These are phyloP conservation scores for Dorcus hopei DNA, from an alignment of 2,888 invertebrate species.

Conservation along the genomic window DNA sequence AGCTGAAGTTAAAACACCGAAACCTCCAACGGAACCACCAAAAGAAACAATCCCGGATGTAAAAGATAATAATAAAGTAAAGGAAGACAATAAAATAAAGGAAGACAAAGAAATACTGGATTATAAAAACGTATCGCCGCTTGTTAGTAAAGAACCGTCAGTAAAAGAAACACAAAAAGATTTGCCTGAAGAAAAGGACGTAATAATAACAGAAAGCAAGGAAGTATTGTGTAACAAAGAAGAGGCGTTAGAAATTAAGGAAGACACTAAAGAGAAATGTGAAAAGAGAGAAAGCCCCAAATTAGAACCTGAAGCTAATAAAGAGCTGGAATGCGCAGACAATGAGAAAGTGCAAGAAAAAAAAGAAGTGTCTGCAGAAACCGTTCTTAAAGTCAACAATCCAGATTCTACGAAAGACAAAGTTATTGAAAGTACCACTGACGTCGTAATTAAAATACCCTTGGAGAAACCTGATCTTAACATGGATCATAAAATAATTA, in stretches of 20 bases:
- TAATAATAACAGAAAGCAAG: too few relatives aligned
- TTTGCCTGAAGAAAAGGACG: background rate
- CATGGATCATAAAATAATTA: background rate
- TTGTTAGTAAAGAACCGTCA: background rate
- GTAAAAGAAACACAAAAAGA: background rate
- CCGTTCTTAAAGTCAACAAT: background rate
- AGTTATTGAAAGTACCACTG: background rate
- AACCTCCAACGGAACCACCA: background rate
- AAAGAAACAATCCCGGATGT: background rate
- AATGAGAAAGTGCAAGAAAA: background rate
- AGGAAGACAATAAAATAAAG: background rate
- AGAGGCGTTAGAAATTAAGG: background rate
- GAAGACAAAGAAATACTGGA: background rate
- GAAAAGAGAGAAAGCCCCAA: background rate
- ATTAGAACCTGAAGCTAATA: background rate
- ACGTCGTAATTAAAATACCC: background rate
- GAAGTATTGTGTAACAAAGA: background rate
- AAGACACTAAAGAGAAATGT: background rate
- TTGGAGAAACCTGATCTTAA: background rate
- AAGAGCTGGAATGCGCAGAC: background rate
- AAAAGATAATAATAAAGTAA: background rate
- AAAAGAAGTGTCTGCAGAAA: background rate
- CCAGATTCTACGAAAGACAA: constrained; percentile 7
- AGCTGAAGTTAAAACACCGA: background rate
- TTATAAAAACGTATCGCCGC: background rate